Percentiles rank a stretch among this genome's conserved stretches.
Evolutionary conservation across 1,140 invertebrate species (phyloP).

Genomic region (Sinella curviseta): DNA sequence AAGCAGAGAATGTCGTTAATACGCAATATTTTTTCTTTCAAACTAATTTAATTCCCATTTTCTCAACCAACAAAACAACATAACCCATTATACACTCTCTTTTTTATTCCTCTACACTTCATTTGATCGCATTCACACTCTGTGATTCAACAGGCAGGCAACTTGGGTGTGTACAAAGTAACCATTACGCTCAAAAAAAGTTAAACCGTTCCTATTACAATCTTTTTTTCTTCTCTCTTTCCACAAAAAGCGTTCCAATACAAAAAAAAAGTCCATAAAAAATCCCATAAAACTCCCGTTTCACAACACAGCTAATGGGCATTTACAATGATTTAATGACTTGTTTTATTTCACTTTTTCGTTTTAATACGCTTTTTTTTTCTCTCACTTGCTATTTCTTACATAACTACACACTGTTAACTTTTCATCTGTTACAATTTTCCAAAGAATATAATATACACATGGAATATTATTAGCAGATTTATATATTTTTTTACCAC

Average conservation of each 20-base stretch:
- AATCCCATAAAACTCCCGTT: constrained; percentile 17
- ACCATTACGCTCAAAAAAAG: too few relatives aligned
- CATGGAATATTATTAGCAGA: too few relatives aligned
- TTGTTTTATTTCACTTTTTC: constrained; percentile 23
- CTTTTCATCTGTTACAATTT: too few relatives aligned
- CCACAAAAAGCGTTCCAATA: too few relatives aligned
- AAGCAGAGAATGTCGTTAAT: not conserved
- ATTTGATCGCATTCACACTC: not conserved
- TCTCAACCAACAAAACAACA: constrained; percentile 7
- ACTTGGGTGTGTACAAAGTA: not conserved
- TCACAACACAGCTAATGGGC: not conserved
- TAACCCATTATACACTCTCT: not conserved
- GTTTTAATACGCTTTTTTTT: not conserved
- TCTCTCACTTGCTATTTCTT: not conserved
- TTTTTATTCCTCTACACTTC: not conserved
- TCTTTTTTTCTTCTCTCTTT: too few relatives aligned
- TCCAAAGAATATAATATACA: too few relatives aligned
- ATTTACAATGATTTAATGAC: constrained; percentile 23
- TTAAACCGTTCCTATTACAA: not conserved
- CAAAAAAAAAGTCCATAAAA: constrained; percentile 13
- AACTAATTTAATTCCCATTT: constrained; percentile 27
- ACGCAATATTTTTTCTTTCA: not conserved
- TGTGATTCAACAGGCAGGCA: not conserved
- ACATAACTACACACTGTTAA: not conserved
- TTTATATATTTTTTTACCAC: too few relatives aligned